Conservation (phyloP, 2,888 invertebrate genomes). For the Stenchaetothrips biformis region DNA sequence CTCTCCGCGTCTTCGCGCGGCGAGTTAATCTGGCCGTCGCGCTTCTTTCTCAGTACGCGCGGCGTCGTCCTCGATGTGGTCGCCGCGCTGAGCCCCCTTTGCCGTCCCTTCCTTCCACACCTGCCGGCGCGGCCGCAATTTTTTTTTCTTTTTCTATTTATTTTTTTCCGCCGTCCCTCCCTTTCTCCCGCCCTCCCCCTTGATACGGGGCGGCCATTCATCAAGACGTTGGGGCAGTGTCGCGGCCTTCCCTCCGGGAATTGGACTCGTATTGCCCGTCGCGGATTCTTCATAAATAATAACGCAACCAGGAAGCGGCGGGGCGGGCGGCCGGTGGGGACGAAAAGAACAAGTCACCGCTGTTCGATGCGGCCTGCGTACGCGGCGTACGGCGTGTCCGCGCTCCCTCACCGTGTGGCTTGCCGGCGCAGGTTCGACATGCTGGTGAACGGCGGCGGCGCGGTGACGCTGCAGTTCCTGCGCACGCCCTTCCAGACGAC, state of each 20-base stretch:
- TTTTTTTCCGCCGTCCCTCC: not conserved
- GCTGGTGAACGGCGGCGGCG: conserved; percentile 96
- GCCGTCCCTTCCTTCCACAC: not conserved
- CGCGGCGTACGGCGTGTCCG: too few species aligned
- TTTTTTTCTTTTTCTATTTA: too few species aligned
- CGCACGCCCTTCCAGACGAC: conserved; percentile 87
- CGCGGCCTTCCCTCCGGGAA: too few species aligned
- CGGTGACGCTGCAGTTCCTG: conserved; percentile 93
- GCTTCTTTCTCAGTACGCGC: not conserved
- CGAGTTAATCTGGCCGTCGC: too few species aligned
- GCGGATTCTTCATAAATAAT: too few species aligned
- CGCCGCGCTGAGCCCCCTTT: not conserved
- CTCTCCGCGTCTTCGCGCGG: too few species aligned
- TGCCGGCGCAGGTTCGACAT: conserved; percentile 97
- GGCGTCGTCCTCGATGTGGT: not conserved
- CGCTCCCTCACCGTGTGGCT: not conserved
- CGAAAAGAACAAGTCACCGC: too few species aligned
- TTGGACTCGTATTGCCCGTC: too few species aligned
- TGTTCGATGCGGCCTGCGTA: too few species aligned
- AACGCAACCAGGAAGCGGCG: too few species aligned
- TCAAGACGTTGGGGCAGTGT: too few species aligned
- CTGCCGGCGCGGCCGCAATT: not conserved
- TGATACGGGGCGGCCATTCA: not conserved
- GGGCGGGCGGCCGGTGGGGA: too few species aligned
- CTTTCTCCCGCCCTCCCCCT: not conserved